Evolutionary conservation across 2,888 invertebrate genomes (phyloP), one percentile per base, ranked within the genome.

Genomic region (Oxycera nigricornis): DNA sequence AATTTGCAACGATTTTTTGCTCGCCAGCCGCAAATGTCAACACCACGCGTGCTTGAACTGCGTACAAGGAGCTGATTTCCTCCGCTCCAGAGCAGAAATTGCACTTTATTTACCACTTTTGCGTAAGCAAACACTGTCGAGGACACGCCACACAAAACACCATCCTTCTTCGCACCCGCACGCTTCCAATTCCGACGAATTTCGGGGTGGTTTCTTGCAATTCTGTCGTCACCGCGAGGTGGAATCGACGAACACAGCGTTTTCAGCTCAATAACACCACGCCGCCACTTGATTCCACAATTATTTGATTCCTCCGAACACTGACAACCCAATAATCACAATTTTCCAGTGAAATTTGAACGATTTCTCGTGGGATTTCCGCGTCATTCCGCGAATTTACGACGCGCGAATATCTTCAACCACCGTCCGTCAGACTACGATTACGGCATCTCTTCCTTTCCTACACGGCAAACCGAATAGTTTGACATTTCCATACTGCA

Each of bases 401-500:
- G 57, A 2, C 55, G 55, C 55, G 55, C 9, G 26, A 57, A 24
- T 57, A 46, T n/a, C 4, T 46, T 46, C 46, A 46, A 11, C 28
- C 50, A 50, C 22, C 28, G 57, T 46, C 57, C 14, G 24, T 57
- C 11, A 57, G 26, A 11, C 24, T n/a, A 24, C 57, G 57, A 24
- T 55, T 55, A 55, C 55, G 55, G 24, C 57, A 22, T 26, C 17
- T 3, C 17, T 46, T 17, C n/a, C 17, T 4, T 39, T 39, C 39
- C 7, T 46, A 7, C 3, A 11, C 3, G 46, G 46, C 14, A 46
- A 46, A 17, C 17, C 24, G 57, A 14, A 11, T 14, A 28, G 28
- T 57, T 57, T 57, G 57, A 57, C 57, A 57, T 57, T 57, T 57
- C 17, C n/a, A n/a, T n/a, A n/a, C n/a, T n/a, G n/a, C n/a, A 3